Percentiles rank a stretch among this genome's conserved stretches.
Evolutionary conservation across 1,140 invertebrate species (phyloP).

Genomic region (Microplitis mediator): DNA sequence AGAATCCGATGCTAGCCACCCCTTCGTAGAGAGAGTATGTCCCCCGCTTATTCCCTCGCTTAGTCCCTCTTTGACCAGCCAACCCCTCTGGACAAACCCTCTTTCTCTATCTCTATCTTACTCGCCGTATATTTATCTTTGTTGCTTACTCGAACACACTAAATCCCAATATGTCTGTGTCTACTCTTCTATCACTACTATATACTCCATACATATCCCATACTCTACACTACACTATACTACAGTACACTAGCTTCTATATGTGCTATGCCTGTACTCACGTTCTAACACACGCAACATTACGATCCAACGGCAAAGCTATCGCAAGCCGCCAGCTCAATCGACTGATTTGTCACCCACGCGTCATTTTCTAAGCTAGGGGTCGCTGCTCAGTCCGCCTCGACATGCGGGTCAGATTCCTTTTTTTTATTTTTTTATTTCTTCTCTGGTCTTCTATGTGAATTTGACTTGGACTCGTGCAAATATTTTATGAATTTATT

Average conservation of each 20-base stretch:
- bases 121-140: conserved; percentile 31
- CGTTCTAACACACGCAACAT: neutral
- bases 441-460: too few relatives aligned
- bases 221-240: too few relatives aligned
- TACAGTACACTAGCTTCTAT: conserved; percentile 40
- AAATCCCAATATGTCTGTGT: too few relatives aligned
- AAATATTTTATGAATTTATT: too few relatives aligned
- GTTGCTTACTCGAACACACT: too few relatives aligned
- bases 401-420: neutral
- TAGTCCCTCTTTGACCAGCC: conserved; percentile 30
- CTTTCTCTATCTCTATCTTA: conserved; percentile 32
- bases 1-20: conserved; percentile 61
- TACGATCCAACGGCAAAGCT: conserved; percentile 33
- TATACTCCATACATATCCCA: too few relatives aligned
- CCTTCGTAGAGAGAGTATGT: conserved; percentile 34
- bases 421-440: neutral
- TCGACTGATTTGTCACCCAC: conserved; percentile 61
- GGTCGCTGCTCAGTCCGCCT: neutral
- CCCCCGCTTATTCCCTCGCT: conserved; percentile 5
- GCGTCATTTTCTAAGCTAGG: conserved; percentile 55
- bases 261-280: conserved; percentile 14
- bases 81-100: conserved; percentile 29
- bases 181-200: too few relatives aligned
- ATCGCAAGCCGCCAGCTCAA: conserved; percentile 49
- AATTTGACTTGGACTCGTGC: too few relatives aligned